Base-by-base conservation (phyloP, 2,113 vertebrate genomes). In the Maccullochella peelii region DNA sequence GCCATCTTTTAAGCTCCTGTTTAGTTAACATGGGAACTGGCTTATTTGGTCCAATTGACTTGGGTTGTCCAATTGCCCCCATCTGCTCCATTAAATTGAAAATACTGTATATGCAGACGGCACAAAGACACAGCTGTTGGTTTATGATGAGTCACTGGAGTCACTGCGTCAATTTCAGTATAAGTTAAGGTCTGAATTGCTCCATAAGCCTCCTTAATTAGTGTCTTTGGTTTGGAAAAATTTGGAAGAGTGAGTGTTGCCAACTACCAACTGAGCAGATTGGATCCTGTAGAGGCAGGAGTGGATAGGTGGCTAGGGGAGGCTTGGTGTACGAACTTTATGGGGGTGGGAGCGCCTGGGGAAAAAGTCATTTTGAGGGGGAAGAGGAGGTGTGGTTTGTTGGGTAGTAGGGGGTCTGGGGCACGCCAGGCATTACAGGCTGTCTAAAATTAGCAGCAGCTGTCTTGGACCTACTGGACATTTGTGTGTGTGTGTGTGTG, bases 371-470 rank as follows among this genome's bases (percentile, higher is more conserved):
- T 80, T 88, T 83, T 67, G 59, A 54, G 58, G 70, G 71, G 80
- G 86, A 80, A 67, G 67, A 63, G 63, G 75, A 71, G 62, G 89
- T 25, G 83, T 86, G 85, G 77, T 74, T 77, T 77, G 80, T 50
- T n/a, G 61, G 80, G 59, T 44, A 20, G 84, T 50, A 61, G 73
- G 86, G 88, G 88, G 84, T 84, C 89, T 79, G 30, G 40, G 78
- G 61, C 85, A 86, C 23, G 63, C 84, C 86, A 86, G 85, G 81
- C 75, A 73, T 85, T 81, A 88, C 89, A 88, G 87, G 84, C 76
- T 66, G 0, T 81, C 84, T 92, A 92, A 92, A 94, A 94, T 94
- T 94, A 94, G 91, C 93, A 91, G 91, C 94, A 94, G 94, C 92
- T 94, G 94, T 88, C 89, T 73, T 71, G 79, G 70, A 50, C 76